These are phyloP conservation scores for Oophaga pumilio DNA, from an alignment of 2,113 vertebrate species.

Conservation along the genomic window DNA sequence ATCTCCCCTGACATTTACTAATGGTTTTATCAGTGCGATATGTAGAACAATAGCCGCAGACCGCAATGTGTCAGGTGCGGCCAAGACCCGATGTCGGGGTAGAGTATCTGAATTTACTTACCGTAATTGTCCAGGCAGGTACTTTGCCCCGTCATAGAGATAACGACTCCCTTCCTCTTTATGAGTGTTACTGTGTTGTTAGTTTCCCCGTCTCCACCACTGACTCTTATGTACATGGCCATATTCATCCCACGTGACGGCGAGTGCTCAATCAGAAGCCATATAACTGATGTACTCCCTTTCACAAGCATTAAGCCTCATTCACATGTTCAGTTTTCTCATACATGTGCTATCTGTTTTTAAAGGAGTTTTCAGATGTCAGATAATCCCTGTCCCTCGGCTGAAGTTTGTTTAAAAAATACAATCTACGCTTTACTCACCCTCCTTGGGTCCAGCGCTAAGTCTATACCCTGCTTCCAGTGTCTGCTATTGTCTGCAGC, in stretches of 20 bases:
- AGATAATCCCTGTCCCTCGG: too few species aligned
- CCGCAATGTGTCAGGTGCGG: not conserved
- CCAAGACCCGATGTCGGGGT: not conserved
- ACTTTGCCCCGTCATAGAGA: constrained; percentile 21
- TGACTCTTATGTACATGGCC: not conserved
- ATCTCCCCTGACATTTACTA: not conserved
- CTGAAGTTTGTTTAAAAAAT: too few species aligned
- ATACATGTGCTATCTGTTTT: too few species aligned
- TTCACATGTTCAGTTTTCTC: too few species aligned
- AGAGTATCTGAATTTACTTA: not conserved
- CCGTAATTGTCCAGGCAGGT: not conserved
- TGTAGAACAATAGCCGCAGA: not conserved
- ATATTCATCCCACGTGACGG: not conserved
- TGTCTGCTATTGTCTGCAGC: too few species aligned
- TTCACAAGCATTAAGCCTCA: too few species aligned
- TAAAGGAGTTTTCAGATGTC: too few species aligned
- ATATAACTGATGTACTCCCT: too few species aligned
- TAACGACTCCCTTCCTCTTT: not conserved
- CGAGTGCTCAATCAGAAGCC: too few species aligned
- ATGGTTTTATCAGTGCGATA: not conserved
- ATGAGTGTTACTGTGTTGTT: not conserved
- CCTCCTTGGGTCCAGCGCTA: too few species aligned
- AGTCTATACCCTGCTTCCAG: too few species aligned
- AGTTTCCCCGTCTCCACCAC: not conserved
- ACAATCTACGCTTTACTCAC: too few species aligned